Base-by-base conservation (phyloP, 2,888 invertebrate genomes). In the Pemphredon lugubris region DNA sequence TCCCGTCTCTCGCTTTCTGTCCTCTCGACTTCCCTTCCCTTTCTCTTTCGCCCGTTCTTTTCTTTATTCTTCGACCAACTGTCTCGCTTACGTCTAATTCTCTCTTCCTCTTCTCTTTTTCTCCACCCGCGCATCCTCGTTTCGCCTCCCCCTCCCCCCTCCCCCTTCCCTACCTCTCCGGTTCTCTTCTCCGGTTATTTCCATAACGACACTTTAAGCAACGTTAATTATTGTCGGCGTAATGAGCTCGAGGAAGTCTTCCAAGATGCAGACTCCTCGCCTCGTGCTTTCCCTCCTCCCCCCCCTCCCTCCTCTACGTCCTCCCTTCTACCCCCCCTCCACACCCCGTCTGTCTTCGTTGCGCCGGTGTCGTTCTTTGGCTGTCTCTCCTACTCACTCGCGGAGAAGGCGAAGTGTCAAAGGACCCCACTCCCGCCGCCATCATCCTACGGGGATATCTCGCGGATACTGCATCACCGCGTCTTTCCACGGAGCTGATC, bases 191-290 rank as follows among this genome's bases (percentile, higher is more conserved):
- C 47, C 65, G 73, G 70, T 77, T 77, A 77, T 79, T 79, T 79
- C 79, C 75, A 77, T 80, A 77, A 77, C 77, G 79, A 77, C 80
- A 79, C 79, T 82, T 79, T 80, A 82, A 79, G 77, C 83, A 81
- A 82, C 84, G 83, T 83, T 85, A 85, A 85, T 85, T 85, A 84
- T 85, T 83, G 81, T 79, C 71, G 65, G 74, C 75, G 77, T 77
- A 81, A 77, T 77, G 81, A 82, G 77, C 82, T 71, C 79, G 79
- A 76, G 77, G 69, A 78, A 75, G 74, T 82, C 79, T 79, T 79
- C 70, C 75, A 82, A 79, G 79, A 80, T 47, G 80, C 74, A 69
- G 70, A 65, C 67, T 68, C 60, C n/a, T 34, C 9, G 13, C 16
- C 21, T 40, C 23, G 20, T 37, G 0, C 61, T 9, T 48, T 34